Conservation (phyloP, 2,888 invertebrate genomes). For the Dolichopus griseipennis region DNA sequence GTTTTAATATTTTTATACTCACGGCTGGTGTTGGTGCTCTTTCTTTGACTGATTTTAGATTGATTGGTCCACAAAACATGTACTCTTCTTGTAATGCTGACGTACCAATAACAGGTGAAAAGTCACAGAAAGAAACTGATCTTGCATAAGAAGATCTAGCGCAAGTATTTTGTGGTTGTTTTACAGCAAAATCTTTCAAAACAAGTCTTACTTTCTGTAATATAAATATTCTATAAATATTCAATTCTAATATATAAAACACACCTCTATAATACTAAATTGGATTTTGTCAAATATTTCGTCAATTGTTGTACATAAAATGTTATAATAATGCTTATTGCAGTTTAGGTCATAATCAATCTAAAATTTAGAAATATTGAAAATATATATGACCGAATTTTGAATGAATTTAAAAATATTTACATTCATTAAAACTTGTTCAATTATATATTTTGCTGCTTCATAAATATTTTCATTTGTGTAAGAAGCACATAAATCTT, state of each 20-base stretch:
- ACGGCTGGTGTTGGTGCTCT: conserved; percentile 37
- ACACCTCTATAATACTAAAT: conserved; percentile 33
- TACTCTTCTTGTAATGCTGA: conserved; percentile 34
- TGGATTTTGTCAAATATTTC: conserved; percentile 33
- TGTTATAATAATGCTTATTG: conserved; percentile 25
- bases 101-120: conserved; percentile 34
- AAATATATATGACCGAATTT: no score
- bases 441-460: conserved; percentile 36
- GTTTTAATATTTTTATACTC: no score
- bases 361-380: neutral
- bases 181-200: neutral
- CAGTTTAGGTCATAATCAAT: conserved; percentile 31
- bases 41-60: conserved; percentile 28
- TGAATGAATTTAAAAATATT: neutral
- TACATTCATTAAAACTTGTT: conserved; percentile 32
- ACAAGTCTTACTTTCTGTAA: conserved; percentile 12
- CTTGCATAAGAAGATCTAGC: conserved; percentile 19
- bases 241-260: neutral
- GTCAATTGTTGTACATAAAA: conserved; percentile 27
- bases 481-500: conserved; percentile 18
- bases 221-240: neutral
- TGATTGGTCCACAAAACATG: conserved; percentile 25
- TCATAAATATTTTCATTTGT: conserved; percentile 34
- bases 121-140: conserved; percentile 33
- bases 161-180: neutral